Conservation (phyloP, 35 echinoderm and acorn worm species). For the Ptychodera flava region DNA sequence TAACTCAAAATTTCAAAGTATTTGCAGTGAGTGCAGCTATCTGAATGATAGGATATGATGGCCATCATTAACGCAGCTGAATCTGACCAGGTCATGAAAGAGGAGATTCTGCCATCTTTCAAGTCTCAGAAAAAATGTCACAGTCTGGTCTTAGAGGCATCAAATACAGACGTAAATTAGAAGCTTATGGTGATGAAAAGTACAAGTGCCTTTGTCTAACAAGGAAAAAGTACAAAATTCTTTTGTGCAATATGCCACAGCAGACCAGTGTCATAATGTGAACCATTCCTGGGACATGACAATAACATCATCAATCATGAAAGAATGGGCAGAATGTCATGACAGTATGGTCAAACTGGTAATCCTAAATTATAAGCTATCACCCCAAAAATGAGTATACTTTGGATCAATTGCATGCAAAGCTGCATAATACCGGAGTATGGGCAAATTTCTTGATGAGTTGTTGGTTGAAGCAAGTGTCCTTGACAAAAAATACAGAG, state of each 20-base stretch:
- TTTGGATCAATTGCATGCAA: conserved; percentile 1
- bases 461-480: not conserved
- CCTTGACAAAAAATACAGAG: not conserved
- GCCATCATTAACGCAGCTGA: not conserved
- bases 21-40: not conserved
- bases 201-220: not conserved
- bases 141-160: not conserved
- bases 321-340: not conserved
- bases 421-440: not conserved
- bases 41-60: not conserved
- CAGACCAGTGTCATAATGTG: not conserved
- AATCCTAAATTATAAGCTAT: not conserved
- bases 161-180: not conserved
- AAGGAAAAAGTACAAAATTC: not conserved
- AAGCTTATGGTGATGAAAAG: not conserved
- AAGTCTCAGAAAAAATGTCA: not conserved
- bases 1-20: not conserved
- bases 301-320: not conserved
- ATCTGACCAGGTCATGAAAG: not conserved
- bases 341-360: not conserved
- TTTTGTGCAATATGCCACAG: not conserved
- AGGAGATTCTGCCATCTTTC: not conserved
- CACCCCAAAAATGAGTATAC: not conserved
- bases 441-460: not conserved
- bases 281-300: not conserved